These are phyloP conservation scores for Acanthurus leucopareius DNA, from an alignment of 2,797 vertebrate species.

Conservation along the genomic window DNA sequence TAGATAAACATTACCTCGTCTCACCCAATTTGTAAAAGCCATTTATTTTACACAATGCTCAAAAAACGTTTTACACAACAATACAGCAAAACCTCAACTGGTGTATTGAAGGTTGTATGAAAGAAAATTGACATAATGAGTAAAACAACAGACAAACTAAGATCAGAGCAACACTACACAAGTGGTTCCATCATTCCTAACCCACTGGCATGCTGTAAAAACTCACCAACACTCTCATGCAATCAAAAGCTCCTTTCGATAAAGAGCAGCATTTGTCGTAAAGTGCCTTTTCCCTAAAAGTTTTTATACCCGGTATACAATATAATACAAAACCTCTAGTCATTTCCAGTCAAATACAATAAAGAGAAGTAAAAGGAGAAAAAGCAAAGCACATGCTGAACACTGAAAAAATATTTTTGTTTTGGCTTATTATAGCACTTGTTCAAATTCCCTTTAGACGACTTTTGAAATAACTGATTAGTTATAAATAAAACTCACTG, in stretches of 20 bases:
- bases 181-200: conserved; percentile 36
- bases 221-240: conserved; percentile 64
- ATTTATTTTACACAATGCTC: conserved; percentile 83
- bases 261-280: conserved; percentile 52
- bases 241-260: conserved; percentile 39
- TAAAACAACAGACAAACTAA: conserved; percentile 43
- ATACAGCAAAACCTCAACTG: conserved; percentile 65
- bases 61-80: conserved; percentile 76
- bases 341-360: conserved; percentile 51
- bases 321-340: conserved; percentile 47
- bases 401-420: conserved; percentile 29
- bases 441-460: conserved; percentile 45
- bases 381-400: conserved; percentile 55
- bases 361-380: conserved; percentile 29
- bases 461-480: conserved; percentile 30
- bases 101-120: conserved; percentile 58
- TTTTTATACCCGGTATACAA: conserved; percentile 40
- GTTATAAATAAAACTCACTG: conserved; percentile 6
- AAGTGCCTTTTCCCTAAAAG: conserved; percentile 44
- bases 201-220: conserved; percentile 64
- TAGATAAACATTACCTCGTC: conserved; percentile 8
- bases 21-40: conserved; percentile 77
- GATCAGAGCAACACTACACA: conserved; percentile 51
- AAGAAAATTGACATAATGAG: conserved; percentile 34
- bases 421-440: conserved; percentile 57